Conservation (phyloP, 2,888 invertebrate species). For the Stenolophus ochropezus region DNA sequence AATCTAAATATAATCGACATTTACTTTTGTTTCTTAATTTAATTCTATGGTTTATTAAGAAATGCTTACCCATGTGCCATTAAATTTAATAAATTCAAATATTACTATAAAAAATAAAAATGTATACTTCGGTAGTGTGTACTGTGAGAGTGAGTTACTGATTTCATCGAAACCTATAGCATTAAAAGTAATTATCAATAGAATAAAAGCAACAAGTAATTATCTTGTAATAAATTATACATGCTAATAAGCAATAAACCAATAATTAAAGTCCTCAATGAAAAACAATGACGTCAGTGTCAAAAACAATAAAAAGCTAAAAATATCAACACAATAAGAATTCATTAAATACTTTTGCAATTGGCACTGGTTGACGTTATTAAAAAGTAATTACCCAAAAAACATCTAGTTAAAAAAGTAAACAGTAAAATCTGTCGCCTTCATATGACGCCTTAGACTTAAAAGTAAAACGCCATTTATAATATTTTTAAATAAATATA, state of each 20-base stretch:
- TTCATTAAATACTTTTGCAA: conserved; percentile 3
- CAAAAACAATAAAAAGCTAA: conserved; percentile 25
- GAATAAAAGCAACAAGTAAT: neutral
- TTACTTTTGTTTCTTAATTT: too few relatives aligned
- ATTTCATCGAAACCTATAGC: too few relatives aligned
- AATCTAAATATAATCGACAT: too few relatives aligned
- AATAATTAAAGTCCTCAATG: neutral
- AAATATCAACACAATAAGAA: conserved; percentile 20
- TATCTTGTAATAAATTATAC: neutral
- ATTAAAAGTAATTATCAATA: neutral
- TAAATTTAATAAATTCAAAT: too few relatives aligned
- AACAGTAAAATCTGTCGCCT: conserved; percentile 4
- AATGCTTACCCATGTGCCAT: too few relatives aligned
- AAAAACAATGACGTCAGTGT: neutral
- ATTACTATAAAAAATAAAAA: too few relatives aligned
- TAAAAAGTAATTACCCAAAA: conserved; percentile 19
- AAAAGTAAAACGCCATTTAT: neutral
- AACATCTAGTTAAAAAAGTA: neutral
- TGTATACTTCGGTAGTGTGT: too few relatives aligned
- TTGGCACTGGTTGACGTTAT: conserved; percentile 20
- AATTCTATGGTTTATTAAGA: too few relatives aligned
- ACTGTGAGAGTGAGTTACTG: too few relatives aligned
- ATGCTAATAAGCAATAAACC: neutral
- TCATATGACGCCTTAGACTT: neutral
- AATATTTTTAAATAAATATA: conserved; percentile 8